Base-by-base conservation (phyloP, 2,797 vertebrate species). In the Ciconia nigra region DNA sequence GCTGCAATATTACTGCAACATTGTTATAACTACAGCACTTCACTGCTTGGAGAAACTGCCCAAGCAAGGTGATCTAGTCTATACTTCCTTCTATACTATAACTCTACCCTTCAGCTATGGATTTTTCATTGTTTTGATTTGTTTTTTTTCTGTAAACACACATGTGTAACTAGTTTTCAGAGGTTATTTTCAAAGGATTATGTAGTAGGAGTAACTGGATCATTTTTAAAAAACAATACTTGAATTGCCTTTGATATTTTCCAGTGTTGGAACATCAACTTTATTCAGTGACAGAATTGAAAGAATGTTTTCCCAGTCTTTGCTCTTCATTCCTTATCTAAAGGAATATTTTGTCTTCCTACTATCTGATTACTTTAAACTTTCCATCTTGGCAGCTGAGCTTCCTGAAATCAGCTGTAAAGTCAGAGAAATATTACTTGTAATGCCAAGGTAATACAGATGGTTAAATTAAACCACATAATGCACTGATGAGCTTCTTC, bases 401-500 rank as follows among this genome's bases (percentile, higher is more conserved):
- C 59, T 89, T 93, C 67, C 63, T 96, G 55, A 81, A 42, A 61
- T 8, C 7, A 3, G 11, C 37, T 73, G 41, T 66, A 55, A 76
- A 85, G 42, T 83, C 65, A 89, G 18, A 42, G 22, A 67, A 89
- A 66, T 87, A 90, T 54, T 92, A 42, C 17, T 82, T 31, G 10
- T 15, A 89, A 88, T 25, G 62, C 9, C 49, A 87, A 59, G 24
- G 51, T 87, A 87, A 76, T 66, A 74, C 20, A 92, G 61, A 84
- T 24, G 33, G n/a, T 83, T 88, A 82, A 39, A 85, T 76, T 90
- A 93, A 87, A 85, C n/a, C 31, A 65, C 19, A 33, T 33, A 88
- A 71, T 26, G 8, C 47, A 65, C 13, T 89, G 51, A 86, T 79
- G 35, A 77, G n/a, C 15, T 47, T 87, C 46, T 62, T 58, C 31